Evolutionary conservation across 1,140 invertebrate genomes (phyloP).

Genomic region (Pseudomyrmex dendroicus): DNA sequence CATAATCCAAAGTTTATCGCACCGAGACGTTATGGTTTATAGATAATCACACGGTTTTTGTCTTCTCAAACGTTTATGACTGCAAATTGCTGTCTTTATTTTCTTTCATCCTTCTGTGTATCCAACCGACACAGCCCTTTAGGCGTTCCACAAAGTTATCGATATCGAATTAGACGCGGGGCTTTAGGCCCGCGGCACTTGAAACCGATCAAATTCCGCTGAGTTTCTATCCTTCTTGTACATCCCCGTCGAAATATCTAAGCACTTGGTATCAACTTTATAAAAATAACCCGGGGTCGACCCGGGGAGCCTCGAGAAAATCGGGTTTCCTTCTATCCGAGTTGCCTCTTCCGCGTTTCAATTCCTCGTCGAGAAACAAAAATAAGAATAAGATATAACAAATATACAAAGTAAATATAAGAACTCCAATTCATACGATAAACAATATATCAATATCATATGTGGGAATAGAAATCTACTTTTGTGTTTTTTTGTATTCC

Average conservation of each 20-base stretch:
- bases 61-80: slow-evolving; percentile 33
- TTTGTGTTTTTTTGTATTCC: not conserved
- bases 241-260: slow-evolving; percentile 13
- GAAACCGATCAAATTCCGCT: slow-evolving; percentile 35
- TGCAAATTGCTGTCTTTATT: slow-evolving; percentile 34
- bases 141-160: slow-evolving; percentile 17
- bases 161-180: slow-evolving; percentile 43
- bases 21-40: slow-evolving; percentile 42
- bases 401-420: slow-evolving; percentile 22
- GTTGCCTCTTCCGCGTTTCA: not conserved
- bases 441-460: slow-evolving; percentile 27
- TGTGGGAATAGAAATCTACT: not conserved
- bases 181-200: slow-evolving; percentile 12
- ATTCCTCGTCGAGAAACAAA: not conserved
- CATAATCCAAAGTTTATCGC: slow-evolving; percentile 14
- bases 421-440: not conserved
- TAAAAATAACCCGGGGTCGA: slow-evolving; percentile 46
- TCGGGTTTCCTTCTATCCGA: slow-evolving; percentile 27
- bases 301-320: slow-evolving; percentile 44
- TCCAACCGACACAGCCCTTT: slow-evolving; percentile 7
- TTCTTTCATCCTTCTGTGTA: slow-evolving; percentile 30
- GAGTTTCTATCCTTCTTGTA: not conserved
- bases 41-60: slow-evolving; percentile 27
- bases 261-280: slow-evolving; percentile 39
- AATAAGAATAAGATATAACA: slow-evolving; percentile 24